These are phyloP conservation scores for Eupithecia subumbrata DNA, from an alignment of 2,888 invertebrate genomes.

Conservation along the genomic window DNA sequence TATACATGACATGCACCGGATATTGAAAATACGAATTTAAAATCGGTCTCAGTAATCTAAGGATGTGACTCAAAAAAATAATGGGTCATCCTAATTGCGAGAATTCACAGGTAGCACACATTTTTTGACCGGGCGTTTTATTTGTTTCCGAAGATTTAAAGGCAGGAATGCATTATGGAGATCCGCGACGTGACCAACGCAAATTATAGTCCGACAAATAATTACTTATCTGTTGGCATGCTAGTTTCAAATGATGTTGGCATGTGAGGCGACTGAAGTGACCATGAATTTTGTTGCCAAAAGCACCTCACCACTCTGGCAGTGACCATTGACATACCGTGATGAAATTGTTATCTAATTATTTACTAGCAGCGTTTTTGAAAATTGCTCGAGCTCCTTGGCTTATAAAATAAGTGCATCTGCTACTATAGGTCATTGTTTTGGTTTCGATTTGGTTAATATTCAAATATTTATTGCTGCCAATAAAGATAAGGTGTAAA, in stretches of 20 bases:
- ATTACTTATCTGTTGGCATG: constrained; percentile 18
- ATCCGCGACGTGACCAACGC: constrained; percentile 16
- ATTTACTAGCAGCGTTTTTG: background rate
- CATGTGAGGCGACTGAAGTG: constrained; percentile 20
- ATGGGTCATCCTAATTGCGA: background rate
- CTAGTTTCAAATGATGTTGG: constrained; percentile 6
- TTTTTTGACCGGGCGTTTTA: constrained; percentile 24
- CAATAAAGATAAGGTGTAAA: background rate
- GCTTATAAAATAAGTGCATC: background rate
- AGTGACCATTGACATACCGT: constrained; percentile 1
- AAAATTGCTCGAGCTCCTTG: background rate
- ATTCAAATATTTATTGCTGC: too few relatives aligned
- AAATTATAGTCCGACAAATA: constrained; percentile 17
- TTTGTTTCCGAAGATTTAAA: background rate
- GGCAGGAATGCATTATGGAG: background rate
- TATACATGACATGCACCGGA: constrained; percentile 47
- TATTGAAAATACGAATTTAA: constrained; percentile 38
- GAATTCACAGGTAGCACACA: background rate
- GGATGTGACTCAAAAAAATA: background rate
- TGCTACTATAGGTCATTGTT: background rate
- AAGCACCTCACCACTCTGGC: background rate
- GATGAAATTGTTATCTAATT: background rate
- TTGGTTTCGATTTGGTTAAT: too few relatives aligned
- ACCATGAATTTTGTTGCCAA: constrained; percentile 11
- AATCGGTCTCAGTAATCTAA: constrained; percentile 28